These are phyloP conservation scores for Acanthornis magna DNA, from an alignment of 2,797 vertebrate genomes.

Conservation along the genomic window DNA sequence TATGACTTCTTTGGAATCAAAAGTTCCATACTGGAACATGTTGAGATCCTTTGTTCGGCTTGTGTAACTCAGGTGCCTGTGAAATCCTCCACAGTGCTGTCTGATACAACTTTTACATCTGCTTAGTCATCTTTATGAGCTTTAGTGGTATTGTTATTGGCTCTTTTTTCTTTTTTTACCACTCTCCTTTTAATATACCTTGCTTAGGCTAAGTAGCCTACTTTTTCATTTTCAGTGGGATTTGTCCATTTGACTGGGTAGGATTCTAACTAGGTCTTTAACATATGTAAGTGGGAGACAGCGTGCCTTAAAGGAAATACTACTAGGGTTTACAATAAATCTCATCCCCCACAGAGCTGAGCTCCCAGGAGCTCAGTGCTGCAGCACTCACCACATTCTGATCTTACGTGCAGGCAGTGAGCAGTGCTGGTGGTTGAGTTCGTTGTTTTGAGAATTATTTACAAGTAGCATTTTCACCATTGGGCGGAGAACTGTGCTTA, in stretches of 20 bases:
- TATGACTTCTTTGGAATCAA: not conserved
- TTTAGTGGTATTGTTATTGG: not conserved
- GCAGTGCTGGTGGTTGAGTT: not conserved
- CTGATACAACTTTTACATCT: not conserved
- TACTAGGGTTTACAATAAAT: not conserved
- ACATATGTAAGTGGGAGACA: not conserved
- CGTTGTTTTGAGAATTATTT: not conserved
- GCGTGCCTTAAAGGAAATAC: not conserved
- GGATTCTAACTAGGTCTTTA: not conserved
- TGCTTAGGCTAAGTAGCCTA: not conserved
- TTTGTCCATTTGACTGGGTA: not conserved
- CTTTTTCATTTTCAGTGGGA: not conserved
- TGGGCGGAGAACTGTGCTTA: not conserved
- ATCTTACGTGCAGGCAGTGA: not conserved
- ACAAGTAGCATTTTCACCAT: not conserved
- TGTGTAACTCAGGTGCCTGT: not conserved
- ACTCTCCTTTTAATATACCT: not conserved
- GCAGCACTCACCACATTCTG: not conserved
- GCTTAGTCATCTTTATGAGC: not conserved
- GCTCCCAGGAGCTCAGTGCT: not conserved
- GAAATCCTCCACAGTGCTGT: not conserved
- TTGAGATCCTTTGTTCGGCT: fast-evolving
- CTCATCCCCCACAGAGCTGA: not conserved
- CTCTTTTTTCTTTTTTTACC: not conserved
- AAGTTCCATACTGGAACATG: not conserved